Evolutionary conservation across 2,888 invertebrate genomes (phyloP).

Genomic region (Unio pictorum): DNA sequence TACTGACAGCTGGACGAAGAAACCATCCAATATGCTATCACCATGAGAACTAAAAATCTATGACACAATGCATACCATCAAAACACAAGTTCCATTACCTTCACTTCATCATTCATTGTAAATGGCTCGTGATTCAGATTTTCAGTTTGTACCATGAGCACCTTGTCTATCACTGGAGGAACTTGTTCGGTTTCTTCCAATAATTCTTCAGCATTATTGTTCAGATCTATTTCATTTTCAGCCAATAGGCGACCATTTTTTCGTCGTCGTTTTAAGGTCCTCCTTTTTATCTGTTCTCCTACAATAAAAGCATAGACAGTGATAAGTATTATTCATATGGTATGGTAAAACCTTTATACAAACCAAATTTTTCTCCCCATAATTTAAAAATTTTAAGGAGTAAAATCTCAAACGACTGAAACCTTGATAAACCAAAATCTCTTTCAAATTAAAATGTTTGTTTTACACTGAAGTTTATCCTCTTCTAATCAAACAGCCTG

Average conservation of each 20-base stretch:
- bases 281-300: constrained; percentile 9
- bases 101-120: constrained; percentile 93
- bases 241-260: constrained; percentile 7
- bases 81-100: constrained; percentile 74
- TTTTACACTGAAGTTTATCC: no score
- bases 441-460: no score
- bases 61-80: neutral
- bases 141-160: constrained; percentile 93
- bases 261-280: constrained; percentile 8
- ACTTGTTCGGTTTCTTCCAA: neutral
- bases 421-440: no score
- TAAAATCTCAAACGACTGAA: no score
- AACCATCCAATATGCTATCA: no score
- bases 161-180: constrained; percentile 23
- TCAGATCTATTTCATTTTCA: constrained; percentile 1
- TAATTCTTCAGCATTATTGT: neutral
- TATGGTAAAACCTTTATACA: no score
- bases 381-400: no score
- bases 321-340: neutral
- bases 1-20: no score
- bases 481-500: no score
- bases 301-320: constrained; percentile 1
- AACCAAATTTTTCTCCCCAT: no score
- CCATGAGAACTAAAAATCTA: no score
- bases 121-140: constrained; percentile 92